Evolutionary conservation across 2,797 vertebrate genomes (phyloP), one percentile per base, ranked within the genome.

Genomic region (Malacoraja senta): DNA sequence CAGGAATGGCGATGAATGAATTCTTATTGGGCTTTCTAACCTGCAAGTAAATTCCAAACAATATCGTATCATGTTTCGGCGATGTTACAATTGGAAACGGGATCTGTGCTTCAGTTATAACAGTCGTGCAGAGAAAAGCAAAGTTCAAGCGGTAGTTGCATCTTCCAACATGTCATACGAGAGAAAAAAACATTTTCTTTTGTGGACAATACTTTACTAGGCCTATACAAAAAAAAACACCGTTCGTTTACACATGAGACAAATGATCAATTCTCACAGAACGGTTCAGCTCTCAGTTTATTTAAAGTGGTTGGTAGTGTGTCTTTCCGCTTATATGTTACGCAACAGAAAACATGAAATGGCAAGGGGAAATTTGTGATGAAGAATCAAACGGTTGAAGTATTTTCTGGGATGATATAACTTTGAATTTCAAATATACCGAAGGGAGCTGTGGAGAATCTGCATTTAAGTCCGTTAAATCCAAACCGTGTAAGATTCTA

Each of bases 381-480:
- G 21, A 9, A 74, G 29, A 91, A 44, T 91, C 90, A 74, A 72
- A 74, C 19, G 35, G 35, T n/a, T 53, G 13, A 12, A 84, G 44
- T 76, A n/a, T 21, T 32, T 91, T 44, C 21, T 74, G 4, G 6
- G 32, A 74, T 26, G 1, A 53, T 29, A 21, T 74, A 44, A 24
- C 9, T 91, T 91, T 91, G 90, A 65, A 65, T 88, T 91, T 38
- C 68, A 32, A 63, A 17, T 71, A 71, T 91, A 71, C 44, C 13
- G 35, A 17, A 53, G 21, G 32, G 90, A 29, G 24, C 68, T 68
- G 17, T 17, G 15, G 63, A 68, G 19, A 21, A 88, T 88, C n/a
- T 68, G 35, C 65, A 35, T 32, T 21, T 88, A 2, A 88, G 35
- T 1, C 9, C 2, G 17, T 35, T 21, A 32, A 2, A 19, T 88